phyloP scores from a whole-genome alignment of 2,113 vertebrate genomes.

The Morphnarchus princeps region DNA sequence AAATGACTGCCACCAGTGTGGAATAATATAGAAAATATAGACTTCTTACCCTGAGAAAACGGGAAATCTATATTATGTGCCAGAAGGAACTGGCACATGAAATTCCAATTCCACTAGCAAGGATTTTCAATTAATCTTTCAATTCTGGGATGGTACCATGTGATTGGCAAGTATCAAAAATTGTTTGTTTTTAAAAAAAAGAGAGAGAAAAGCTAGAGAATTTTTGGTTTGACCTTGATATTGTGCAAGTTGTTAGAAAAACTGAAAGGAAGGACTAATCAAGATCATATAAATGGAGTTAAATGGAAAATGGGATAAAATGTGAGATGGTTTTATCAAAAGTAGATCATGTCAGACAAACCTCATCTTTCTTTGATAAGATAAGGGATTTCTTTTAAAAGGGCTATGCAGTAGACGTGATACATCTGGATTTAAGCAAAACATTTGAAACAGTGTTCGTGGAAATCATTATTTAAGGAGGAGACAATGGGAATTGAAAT shows the following conservation, averaged over 20 bases:
- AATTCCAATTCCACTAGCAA: not conserved
- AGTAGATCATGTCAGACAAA: not conserved
- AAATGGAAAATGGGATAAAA: not conserved
- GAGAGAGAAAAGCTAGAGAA: not conserved
- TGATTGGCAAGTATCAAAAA: not conserved
- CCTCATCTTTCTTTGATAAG: not conserved
- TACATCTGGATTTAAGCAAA: not conserved
- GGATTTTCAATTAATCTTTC: not conserved
- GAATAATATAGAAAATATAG: not conserved
- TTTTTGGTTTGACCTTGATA: not conserved
- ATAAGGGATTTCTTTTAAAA: not conserved
- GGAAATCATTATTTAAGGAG: not conserved
- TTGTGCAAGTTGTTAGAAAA: not conserved
- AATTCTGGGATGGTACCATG: not conserved
- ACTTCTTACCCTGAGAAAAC: not conserved
- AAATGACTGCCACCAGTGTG: not conserved
- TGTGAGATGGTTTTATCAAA: not conserved
- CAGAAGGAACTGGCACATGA: not conserved
- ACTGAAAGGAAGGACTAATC: not conserved
- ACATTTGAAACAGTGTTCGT: not conserved
- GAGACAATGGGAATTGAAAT: not conserved
- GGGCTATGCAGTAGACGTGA: not conserved
- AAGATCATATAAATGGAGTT: not conserved
- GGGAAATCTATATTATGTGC: not conserved
- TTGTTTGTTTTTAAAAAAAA: not conserved